These are phyloP conservation scores for Ormia ochracea DNA, from an alignment of 2,888 invertebrate genomes.

Conservation along the genomic window DNA sequence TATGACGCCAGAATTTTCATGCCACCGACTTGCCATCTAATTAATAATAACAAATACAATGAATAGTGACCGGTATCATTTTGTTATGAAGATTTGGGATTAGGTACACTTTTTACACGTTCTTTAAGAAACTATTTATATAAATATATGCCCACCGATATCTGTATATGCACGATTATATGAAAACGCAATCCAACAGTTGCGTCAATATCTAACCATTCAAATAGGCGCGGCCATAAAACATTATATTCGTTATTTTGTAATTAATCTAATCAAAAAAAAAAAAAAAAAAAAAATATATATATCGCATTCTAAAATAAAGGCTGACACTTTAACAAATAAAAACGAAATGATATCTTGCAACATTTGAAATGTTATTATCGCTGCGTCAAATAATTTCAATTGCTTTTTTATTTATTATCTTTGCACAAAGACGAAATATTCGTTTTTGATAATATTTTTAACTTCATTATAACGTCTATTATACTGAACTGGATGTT, in stretches of 20 bases:
- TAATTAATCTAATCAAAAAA: conserved; percentile 61
- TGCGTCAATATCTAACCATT: not conserved
- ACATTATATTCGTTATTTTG: conserved; percentile 52
- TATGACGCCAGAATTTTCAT: no score
- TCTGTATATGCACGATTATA: not conserved
- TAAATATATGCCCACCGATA: no score
- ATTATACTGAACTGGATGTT: conserved; percentile 17
- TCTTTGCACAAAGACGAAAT: conserved; percentile 37
- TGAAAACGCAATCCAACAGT: not conserved
- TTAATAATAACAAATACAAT: no score
- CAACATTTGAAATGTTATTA: conserved; percentile 43
- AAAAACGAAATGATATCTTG: conserved; percentile 38
- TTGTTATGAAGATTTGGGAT: no score
- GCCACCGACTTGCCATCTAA: no score
- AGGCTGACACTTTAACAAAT: conserved; percentile 34
- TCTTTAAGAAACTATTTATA: no score
- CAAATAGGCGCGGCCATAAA: conserved; percentile 71
- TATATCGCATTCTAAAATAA: conserved; percentile 29
- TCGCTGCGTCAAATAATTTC: conserved; percentile 53
- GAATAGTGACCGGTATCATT: no score
- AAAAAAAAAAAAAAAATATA: no score
- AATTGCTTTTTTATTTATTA: conserved; percentile 40
- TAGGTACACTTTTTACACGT: no score
- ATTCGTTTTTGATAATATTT: not conserved
- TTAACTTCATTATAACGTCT: not conserved